Base-by-base conservation (phyloP, 2,888 invertebrate genomes). In the Pediacus dermestoides region DNA sequence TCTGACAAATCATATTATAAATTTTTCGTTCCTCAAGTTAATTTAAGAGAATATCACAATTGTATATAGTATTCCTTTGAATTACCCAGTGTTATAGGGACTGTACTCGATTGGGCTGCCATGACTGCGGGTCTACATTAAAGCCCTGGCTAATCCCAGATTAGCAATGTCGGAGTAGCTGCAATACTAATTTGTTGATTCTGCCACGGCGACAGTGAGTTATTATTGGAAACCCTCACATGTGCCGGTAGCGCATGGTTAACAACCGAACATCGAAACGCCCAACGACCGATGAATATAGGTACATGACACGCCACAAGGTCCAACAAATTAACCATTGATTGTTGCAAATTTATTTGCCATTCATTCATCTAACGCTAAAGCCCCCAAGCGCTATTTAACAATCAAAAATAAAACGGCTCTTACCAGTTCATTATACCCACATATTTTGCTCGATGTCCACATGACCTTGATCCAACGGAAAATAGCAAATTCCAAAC, bases 161-260 rank as follows among this genome's bases (percentile, higher is more conserved):
- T 70, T 69, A 69, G 61, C 63, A 58, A 64, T 68, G 69, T 69
- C 63, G 64, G 66, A 65, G 63, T 65, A 66, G 64, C 64, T 66
- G 63, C 66, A 68, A 67, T 68, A 70, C 68, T 68, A 70, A 70
- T 70, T 70, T 68, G 70, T 68, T 69, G 69, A 68, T 69, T 70
- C 67, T 65, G 57, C 61, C 60, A 63, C 60, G 63, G 63, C 62
- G 70, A 70, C 70, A 67, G 60, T 69, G 68, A 70, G 61, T 68
- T 69, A 69, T 69, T 66, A 61, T 55, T 54, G 50, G 50, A 53
- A 57, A 49, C 55, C 44, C 47, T 53, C 55, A 55, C 56, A 56
- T 57, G 57, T 53, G 60, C 53, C 50, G 41, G 51, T 48, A 50
- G 50, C 48, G 51, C 51, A 50, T 53, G 50, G 23, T 52, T 51